Conservation (phyloP, 2,888 invertebrate genomes). For the Eupsilia transversa region DNA sequence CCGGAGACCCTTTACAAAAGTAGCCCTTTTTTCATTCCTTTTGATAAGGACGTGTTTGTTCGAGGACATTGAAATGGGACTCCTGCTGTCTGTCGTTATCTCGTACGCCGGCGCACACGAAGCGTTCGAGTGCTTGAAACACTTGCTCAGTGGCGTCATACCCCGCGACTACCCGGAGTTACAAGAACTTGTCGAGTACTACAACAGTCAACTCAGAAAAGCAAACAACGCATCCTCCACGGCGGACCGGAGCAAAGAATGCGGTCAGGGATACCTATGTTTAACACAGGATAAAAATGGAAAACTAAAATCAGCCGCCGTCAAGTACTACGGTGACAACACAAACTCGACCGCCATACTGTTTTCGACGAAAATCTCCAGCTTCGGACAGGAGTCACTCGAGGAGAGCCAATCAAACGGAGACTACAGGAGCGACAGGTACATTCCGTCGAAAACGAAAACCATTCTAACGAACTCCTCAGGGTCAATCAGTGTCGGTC, state of each 20-base stretch:
- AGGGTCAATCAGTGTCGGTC: conserved; percentile 85
- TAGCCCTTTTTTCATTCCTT: conserved; percentile 76
- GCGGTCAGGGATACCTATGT: conserved; percentile 86
- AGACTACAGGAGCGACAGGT: conserved; percentile 85
- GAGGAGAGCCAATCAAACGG: conserved; percentile 84
- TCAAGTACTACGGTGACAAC: conserved; percentile 85
- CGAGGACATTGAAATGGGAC: conserved; percentile 90
- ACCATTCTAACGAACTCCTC: conserved; percentile 84
- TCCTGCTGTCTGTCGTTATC: conserved; percentile 93
- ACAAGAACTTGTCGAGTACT: conserved; percentile 83
- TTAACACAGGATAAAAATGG: conserved; percentile 83
- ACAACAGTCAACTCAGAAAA: conserved; percentile 81
- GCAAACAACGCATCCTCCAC: conserved; percentile 73
- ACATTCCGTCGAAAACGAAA: conserved; percentile 86
- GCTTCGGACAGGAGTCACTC: conserved; percentile 88
- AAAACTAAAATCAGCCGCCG: conserved; percentile 81
- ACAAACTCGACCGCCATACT: conserved; percentile 85
- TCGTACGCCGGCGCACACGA: conserved; percentile 94
- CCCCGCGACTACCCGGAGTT: conserved; percentile 85
- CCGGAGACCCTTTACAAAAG: conserved; percentile 76
- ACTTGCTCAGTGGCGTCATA: conserved; percentile 86
- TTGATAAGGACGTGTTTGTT: conserved; percentile 71
- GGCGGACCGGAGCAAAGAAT: conserved; percentile 82
- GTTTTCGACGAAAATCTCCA: conserved; percentile 89
- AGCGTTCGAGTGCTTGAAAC: conserved; percentile 90